Base-by-base conservation (phyloP, 1,140 invertebrate genomes). In the Samia ricini region DNA sequence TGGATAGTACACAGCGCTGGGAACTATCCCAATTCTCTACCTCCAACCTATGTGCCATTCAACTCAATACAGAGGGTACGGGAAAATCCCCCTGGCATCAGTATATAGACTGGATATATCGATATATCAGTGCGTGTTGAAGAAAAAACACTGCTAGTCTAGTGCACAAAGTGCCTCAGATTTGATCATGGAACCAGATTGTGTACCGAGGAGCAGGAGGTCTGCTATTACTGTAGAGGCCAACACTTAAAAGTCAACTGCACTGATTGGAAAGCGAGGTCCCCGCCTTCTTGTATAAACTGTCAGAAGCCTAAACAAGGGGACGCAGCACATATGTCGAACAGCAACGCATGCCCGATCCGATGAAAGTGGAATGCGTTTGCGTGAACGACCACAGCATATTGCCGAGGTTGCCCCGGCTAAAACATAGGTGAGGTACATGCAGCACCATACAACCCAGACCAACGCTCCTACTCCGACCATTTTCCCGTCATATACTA, bases 131-230 rank as follows among this genome's bases (percentile, higher is more conserved):
- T 57, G 20, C 33, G 23, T 4, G 65, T 69, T 0, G 60, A 54
- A 20, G 73, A 76, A 52, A 62, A 72, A 22, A 66, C 65, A 0
- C 71, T 69, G 12, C 61, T 76, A 4, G 61, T 72, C 1, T 71
- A 76, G 23, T 73, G 73, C 56, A 22, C 61, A 8, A 69, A 58
- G 15, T 73, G 66, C 68, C 58, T 71, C 0, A 65, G 65, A 8
- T 19, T 4, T 12, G 12, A 12, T 4, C 15, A 19, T 15, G 48
- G 48, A 49, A 4, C 4, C 19, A 15, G 19, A 4, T 4, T 49
- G 48, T 19, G 48, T 15, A 19, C 48, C 4, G 48, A 49, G 12
- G 4, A 19, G 48, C 15, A 15, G 48, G 19, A 49, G 19, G 12
- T 12, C 15, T 49, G 48, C 48, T 5, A 20, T 49, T 12, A 49